Percentiles rank a stretch among this genome's conserved stretches.
These are phyloP conservation scores for Cephus rjabovi DNA, from an alignment of 2,888 invertebrate genomes.

Conservation along the genomic window DNA sequence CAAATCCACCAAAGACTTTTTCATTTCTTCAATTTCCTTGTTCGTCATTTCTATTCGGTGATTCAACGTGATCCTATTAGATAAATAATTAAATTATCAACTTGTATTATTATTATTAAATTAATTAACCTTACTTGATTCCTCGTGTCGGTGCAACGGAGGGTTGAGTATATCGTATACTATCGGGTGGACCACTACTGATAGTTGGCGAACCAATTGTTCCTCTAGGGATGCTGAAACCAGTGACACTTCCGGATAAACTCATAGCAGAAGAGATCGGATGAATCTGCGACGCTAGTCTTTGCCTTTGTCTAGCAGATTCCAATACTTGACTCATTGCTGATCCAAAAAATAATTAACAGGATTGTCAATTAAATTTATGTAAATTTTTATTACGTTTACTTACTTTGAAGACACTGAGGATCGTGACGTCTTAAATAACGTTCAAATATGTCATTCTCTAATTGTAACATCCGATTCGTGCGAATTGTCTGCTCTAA, in stretches of 20 bases:
- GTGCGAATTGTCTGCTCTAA: constrained; percentile 37
- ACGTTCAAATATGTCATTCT: constrained; percentile 70
- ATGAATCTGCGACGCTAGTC: constrained; percentile 27
- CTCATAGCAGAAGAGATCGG: constrained; percentile 37
- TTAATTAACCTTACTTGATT: constrained; percentile 20
- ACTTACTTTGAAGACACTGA: constrained; percentile 66
- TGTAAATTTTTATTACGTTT: constrained; percentile 60
- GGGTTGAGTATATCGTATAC: constrained; percentile 26
- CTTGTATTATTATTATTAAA: too few relatives aligned
- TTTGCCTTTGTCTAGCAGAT: constrained; percentile 35
- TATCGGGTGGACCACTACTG: constrained; percentile 32
- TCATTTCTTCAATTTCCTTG: constrained; percentile 69
- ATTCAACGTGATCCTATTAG: constrained; percentile 67
- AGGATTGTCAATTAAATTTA: constrained; percentile 42
- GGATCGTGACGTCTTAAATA: constrained; percentile 68
- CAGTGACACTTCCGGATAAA: constrained; percentile 31
- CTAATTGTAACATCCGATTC: constrained; percentile 61
- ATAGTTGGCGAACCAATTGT: constrained; percentile 30
- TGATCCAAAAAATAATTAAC: constrained; percentile 20
- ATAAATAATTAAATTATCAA: neutral
- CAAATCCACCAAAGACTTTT: constrained; percentile 53
- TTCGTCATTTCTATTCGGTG: constrained; percentile 69
- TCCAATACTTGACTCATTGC: constrained; percentile 41
- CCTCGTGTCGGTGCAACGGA: constrained; percentile 14
- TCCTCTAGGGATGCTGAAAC: constrained; percentile 22